Evolutionary conservation across 23 tunicate genomes (phyloP).

Genomic region (Aplidium turbinatum): DNA sequence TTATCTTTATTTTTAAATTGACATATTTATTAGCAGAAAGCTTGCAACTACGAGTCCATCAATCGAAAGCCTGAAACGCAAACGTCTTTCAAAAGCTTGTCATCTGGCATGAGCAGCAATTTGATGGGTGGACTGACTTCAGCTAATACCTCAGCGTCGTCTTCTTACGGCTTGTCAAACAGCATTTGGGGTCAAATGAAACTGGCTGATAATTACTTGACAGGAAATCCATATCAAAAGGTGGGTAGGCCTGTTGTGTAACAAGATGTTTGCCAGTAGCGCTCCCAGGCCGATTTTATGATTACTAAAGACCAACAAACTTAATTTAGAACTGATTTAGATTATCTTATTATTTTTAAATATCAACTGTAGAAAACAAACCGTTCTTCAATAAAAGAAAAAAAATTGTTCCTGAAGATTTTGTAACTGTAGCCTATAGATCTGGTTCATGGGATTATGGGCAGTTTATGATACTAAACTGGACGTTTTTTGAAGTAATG

Average conservation of each 20-base stretch:
- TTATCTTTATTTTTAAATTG: background rate
- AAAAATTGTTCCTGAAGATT: no score
- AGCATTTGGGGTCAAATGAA: slow-evolving; percentile 43
- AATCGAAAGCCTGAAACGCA: background rate
- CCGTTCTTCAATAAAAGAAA: no score
- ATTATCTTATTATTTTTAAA: no score
- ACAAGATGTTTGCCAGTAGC: no score
- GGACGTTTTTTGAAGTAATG: no score
- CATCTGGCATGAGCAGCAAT: background rate
- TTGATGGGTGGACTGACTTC: slow-evolving; percentile 1
- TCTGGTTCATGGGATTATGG: no score
- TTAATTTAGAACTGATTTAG: no score
- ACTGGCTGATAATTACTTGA: background rate
- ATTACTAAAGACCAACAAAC: no score
- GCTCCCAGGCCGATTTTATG: no score
- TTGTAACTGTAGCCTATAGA: no score
- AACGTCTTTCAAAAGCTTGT: background rate
- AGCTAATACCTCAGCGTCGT: slow-evolving; percentile 2
- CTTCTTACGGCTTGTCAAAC: slow-evolving; percentile 16
- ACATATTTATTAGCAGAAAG: background rate
- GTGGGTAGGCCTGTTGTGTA: background rate
- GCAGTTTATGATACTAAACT: no score
- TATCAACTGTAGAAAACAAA: no score
- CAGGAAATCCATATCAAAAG: slow-evolving; percentile 6
- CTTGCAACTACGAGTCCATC: background rate